These are phyloP conservation scores for Andrena minutula DNA, from an alignment of 2,888 invertebrate genomes.

Conservation along the genomic window DNA sequence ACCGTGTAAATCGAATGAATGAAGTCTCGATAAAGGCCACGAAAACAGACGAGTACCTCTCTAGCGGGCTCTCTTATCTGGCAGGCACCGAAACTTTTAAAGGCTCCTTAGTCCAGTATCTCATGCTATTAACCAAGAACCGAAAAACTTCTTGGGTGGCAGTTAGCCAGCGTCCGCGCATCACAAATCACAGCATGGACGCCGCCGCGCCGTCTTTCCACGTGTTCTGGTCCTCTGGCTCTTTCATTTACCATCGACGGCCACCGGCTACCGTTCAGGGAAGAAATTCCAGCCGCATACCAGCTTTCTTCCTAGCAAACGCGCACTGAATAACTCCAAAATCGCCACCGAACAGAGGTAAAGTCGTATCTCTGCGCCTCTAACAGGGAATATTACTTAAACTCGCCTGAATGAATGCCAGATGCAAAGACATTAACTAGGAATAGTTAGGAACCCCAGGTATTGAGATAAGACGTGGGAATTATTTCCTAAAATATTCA, in stretches of 20 bases:
- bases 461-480: too few species aligned
- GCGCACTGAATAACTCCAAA: neutral
- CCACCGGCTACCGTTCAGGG: constrained; percentile 68
- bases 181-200: constrained; percentile 45
- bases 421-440: too few species aligned
- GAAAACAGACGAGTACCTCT: constrained; percentile 57
- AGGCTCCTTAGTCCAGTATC: constrained; percentile 69
- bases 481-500: too few species aligned
- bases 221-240: constrained; percentile 47
- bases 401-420: too few species aligned
- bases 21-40: constrained; percentile 46
- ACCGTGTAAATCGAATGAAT: constrained; percentile 58
- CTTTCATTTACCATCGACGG: constrained; percentile 70
- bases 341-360: neutral
- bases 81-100: constrained; percentile 58
- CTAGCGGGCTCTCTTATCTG: constrained; percentile 57
- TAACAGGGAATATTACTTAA: too few species aligned
- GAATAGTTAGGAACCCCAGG: too few species aligned
- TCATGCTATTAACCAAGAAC: constrained; percentile 81
- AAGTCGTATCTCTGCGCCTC: too few species aligned
- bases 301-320: constrained; percentile 32
- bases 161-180: constrained; percentile 44
- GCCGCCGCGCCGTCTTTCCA: constrained; percentile 53
- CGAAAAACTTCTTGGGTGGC: constrained; percentile 81
- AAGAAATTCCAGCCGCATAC: constrained; percentile 69